Evolutionary conservation across 2,797 vertebrate genomes (phyloP).

Genomic region (Tragopan temminckii): DNA sequence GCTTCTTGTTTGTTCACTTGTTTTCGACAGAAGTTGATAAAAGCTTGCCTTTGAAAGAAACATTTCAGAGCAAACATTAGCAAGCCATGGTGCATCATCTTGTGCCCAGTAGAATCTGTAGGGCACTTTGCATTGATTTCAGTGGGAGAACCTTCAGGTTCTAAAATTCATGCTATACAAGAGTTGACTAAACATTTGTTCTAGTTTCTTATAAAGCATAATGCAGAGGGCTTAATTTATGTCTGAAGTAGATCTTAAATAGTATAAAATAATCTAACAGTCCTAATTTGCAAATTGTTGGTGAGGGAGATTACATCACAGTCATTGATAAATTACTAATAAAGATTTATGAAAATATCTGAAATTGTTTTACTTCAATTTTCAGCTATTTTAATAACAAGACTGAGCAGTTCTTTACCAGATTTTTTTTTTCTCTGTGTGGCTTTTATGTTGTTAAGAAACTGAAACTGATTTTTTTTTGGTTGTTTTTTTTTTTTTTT

Average conservation of each 20-base stretch:
- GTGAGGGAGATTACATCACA: not conserved
- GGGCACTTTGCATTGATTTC: not conserved
- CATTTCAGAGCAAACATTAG: not conserved
- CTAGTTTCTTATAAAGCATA: not conserved
- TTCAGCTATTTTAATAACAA: not conserved
- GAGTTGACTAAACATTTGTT: not conserved
- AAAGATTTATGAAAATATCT: not conserved
- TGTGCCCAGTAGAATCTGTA: not conserved
- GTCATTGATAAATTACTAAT: not conserved
- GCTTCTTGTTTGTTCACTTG: too few species aligned
- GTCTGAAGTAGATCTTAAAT: not conserved
- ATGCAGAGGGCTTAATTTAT: not conserved
- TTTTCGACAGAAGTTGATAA: not conserved
- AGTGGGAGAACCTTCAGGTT: not conserved
- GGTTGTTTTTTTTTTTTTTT: not conserved
- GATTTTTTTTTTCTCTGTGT: not conserved
- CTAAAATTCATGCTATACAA: not conserved
- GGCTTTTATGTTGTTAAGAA: not conserved
- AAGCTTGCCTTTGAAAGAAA: not conserved
- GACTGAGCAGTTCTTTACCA: not conserved
- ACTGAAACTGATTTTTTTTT: not conserved
- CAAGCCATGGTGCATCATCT: not conserved
- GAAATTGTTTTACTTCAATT: not conserved
- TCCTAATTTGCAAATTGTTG: not conserved
- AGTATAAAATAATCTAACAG: not conserved